phyloP scores from a whole-genome alignment of 2,888 invertebrate species.

The Drosophila helvetica region DNA sequence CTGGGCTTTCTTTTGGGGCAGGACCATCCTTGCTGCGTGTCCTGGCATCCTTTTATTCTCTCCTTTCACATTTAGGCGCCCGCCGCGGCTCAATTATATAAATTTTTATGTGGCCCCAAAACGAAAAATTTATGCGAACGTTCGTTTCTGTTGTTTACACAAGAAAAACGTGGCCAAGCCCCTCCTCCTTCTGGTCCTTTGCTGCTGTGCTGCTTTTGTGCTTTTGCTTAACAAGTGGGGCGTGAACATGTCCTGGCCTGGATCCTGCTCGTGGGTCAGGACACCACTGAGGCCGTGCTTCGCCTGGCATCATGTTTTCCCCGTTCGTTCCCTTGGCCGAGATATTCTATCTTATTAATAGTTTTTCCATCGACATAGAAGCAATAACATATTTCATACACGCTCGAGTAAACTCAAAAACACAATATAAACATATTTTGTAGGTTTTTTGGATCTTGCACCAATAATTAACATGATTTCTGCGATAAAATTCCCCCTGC shows the following conservation, averaged over 20 bases:
- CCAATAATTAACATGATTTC: slow-evolving; percentile 36
- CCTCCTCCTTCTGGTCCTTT: background rate
- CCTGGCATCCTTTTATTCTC: slow-evolving; percentile 53
- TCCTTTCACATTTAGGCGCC: slow-evolving; percentile 50
- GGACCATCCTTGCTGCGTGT: slow-evolving; percentile 54
- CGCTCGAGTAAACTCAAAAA: slow-evolving; percentile 39
- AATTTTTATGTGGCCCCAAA: slow-evolving; percentile 66
- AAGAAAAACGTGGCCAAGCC: slow-evolving; percentile 39
- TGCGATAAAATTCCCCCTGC: slow-evolving; percentile 11
- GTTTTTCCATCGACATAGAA: slow-evolving; percentile 39
- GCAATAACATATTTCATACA: slow-evolving; percentile 2
- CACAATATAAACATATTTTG: slow-evolving; percentile 29
- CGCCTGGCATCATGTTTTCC: slow-evolving; percentile 8
- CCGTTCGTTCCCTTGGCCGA: background rate
- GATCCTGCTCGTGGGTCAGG: background rate
- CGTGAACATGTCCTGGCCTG: slow-evolving; percentile 46
- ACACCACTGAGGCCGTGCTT: background rate
- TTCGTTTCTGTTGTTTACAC: slow-evolving; percentile 68
- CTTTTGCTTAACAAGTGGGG: slow-evolving; percentile 45
- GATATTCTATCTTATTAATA: slow-evolving; percentile 31
- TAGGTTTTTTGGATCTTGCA: slow-evolving; percentile 10
- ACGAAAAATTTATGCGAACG: slow-evolving; percentile 69
- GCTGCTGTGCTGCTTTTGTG: background rate
- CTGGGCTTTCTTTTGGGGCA: slow-evolving; percentile 63
- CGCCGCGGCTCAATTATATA: slow-evolving; percentile 75